Base-by-base conservation (phyloP, 2,888 invertebrate genomes). In the Spialia ferax region DNA sequence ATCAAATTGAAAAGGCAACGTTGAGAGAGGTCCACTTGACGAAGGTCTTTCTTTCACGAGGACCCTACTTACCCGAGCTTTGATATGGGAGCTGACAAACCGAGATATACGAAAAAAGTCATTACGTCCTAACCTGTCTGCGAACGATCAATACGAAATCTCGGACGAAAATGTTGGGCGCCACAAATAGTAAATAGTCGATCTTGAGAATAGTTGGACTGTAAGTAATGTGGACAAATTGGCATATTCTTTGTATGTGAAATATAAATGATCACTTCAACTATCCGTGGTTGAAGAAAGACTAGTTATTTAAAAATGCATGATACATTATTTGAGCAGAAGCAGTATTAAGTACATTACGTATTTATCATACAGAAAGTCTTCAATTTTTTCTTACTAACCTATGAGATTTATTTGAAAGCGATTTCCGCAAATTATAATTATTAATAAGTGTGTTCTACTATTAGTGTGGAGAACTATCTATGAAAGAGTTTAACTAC, bases 1-100 rank as follows among this genome's bases (percentile, higher is more conserved):
- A 84, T 87, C 81, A 85, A 88, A 90, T 89, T 88, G 89, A 88
- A 89, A 90, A 89, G 87, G 86, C 82, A 83, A 84, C 81, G 88
- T 90, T 88, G 86, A 90, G 89, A 83, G 81, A 82, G 79, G 81
- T 81, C 81, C 78, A 76, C 86, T 88, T 92, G 92, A 93, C 89
- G 90, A 86, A 85, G 91, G 91, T 90, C 82, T 82, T 82, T 73
- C 83, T 85, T 84, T 87, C 83, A 79, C 85, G 78, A 80, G 80
- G 73, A 84, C 87, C 87, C 84, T 80, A 78, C 84, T 81, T 83
- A 80, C 75, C 60, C 60, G 54, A 77, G 80, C 82, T 85, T 86
- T 86, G 88, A 88, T 87, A 83, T 76, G 77, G 81, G 77, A 77
- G 80, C 83, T 87, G 87, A 86, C 85, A 84, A 84, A 86, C 84